Percentiles rank a stretch among this genome's conserved stretches.
Conservation (phyloP, 1,140 invertebrate genomes). For the Caenorhabditis latens region DNA sequence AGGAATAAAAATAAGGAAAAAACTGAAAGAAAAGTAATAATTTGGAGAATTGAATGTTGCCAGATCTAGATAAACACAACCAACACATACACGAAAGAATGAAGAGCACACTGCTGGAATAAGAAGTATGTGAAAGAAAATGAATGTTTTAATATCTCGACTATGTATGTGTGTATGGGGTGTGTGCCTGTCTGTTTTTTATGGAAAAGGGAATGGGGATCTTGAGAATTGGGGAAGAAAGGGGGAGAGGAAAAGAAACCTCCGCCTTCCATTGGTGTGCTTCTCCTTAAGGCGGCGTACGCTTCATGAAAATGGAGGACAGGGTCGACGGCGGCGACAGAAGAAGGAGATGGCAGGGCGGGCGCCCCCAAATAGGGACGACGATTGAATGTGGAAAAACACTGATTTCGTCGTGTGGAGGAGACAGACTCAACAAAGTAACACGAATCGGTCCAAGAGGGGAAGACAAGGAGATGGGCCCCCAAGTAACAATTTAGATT, state of each 20-base stretch:
- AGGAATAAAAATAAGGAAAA: neutral
- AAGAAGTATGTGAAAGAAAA: slow-evolving; percentile 26
- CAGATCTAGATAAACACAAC: slow-evolving; percentile 27
- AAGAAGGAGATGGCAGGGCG: slow-evolving; percentile 27
- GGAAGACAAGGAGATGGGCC: slow-evolving; percentile 9
- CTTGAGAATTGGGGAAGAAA: slow-evolving; percentile 15
- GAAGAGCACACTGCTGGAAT: neutral
- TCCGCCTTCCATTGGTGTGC: neutral
- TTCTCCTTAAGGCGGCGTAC: neutral
- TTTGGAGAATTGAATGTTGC: slow-evolving; percentile 30
- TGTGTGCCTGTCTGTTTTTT: slow-evolving; percentile 36
- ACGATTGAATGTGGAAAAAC: slow-evolving; percentile 46
- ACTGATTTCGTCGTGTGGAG: slow-evolving; percentile 48
- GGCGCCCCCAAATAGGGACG: slow-evolving; percentile 42
- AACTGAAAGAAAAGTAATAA: slow-evolving; percentile 14
- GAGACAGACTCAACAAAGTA: slow-evolving; percentile 39
- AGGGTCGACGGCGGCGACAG: neutral
- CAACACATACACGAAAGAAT: slow-evolving; percentile 18
- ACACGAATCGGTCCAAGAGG: slow-evolving; percentile 25
- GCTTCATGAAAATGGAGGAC: slow-evolving; percentile 35
- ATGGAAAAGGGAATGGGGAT: slow-evolving; percentile 53
- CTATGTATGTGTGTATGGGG: slow-evolving; percentile 35
- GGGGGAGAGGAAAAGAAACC: slow-evolving; percentile 9
- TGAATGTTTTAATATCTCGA: slow-evolving; percentile 53
- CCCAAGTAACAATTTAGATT: slow-evolving; percentile 48